Conservation (phyloP, 2,113 vertebrate species). For the Hippocampus abdominalis region DNA sequence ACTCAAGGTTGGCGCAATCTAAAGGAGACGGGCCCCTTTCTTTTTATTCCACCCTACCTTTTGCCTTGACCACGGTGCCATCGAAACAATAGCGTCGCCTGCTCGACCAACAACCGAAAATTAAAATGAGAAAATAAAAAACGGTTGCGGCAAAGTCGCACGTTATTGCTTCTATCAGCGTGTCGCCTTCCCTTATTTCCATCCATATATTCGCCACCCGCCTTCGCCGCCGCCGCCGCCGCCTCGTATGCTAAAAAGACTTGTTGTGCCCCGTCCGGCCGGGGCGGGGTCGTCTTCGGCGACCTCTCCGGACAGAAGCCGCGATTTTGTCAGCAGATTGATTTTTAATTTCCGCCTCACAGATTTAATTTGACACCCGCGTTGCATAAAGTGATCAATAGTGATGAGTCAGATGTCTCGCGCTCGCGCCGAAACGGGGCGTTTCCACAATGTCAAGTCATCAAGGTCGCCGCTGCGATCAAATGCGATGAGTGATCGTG, state of each 20-base stretch:
- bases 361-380: slow-evolving; percentile 62
- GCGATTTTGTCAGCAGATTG: slow-evolving; percentile 51
- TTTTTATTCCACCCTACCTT: not conserved
- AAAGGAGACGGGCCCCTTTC: slow-evolving; percentile 23
- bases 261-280: not conserved
- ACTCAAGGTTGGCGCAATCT: slow-evolving; percentile 55
- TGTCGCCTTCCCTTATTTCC: slow-evolving; percentile 32
- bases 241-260: slow-evolving; percentile 22
- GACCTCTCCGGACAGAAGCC: slow-evolving; percentile 23
- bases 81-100: slow-evolving; percentile 47
- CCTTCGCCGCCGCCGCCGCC: not conserved
- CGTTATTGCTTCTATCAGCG: slow-evolving; percentile 37
- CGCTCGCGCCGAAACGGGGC: slow-evolving; percentile 12
- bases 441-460: slow-evolving; percentile 3
- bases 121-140: no score
- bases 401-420: slow-evolving; percentile 48
- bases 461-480: not conserved
- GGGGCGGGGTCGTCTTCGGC: not conserved
- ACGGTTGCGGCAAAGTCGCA: slow-evolving; percentile 1
- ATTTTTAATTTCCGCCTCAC: slow-evolving; percentile 55
- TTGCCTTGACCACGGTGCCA: slow-evolving; percentile 20
- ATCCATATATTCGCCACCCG: slow-evolving; percentile 25
- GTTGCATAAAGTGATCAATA: slow-evolving; percentile 56
- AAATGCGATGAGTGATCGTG: not conserved
- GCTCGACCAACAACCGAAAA: not conserved